phyloP scores from a whole-genome alignment of 2,888 invertebrate species.

The Aphodius sticticus region DNA sequence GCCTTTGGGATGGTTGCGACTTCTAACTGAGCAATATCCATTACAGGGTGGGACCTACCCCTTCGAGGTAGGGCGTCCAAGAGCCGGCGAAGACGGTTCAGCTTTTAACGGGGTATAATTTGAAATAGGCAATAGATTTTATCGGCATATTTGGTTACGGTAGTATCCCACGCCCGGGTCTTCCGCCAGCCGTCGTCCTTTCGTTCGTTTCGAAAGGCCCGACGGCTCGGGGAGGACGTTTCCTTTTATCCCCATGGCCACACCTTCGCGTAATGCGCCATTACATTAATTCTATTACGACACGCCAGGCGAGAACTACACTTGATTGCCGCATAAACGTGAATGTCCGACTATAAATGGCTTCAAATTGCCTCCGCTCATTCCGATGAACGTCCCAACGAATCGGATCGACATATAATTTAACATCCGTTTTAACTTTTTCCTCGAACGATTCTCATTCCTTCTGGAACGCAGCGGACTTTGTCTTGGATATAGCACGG shows the following conservation, averaged over 20 bases:
- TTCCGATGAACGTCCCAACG: constrained; percentile 33
- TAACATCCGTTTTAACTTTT: constrained; percentile 39
- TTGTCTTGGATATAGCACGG: background rate
- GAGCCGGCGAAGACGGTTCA: constrained; percentile 10
- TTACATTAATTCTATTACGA: constrained; percentile 58
- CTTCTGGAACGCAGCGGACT: background rate
- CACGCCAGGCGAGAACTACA: constrained; percentile 55
- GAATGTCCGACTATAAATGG: constrained; percentile 55
- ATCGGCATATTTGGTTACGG: constrained; percentile 36
- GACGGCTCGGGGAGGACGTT: constrained; percentile 49
- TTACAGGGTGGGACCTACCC: background rate
- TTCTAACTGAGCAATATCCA: constrained; percentile 4
- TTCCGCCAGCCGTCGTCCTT: background rate
- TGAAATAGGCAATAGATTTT: constrained; percentile 36
- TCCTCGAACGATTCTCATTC: background rate
- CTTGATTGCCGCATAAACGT: constrained; percentile 57
- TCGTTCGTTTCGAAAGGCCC: constrained; percentile 24
- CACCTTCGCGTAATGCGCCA: constrained; percentile 52
- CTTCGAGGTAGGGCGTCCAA: constrained; percentile 5
- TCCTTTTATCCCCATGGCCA: constrained; percentile 49
- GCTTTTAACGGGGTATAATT: constrained; percentile 18
- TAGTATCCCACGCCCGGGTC: constrained; percentile 11
- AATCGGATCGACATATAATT: constrained; percentile 47
- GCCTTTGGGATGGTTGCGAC: constrained; percentile 5
- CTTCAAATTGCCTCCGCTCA: constrained; percentile 46